A percentile compares a stretch with the other conserved stretches of the same genome.
phyloP scores from a whole-genome alignment of 2,113 vertebrate species.

The Acrocephalus kingi region DNA sequence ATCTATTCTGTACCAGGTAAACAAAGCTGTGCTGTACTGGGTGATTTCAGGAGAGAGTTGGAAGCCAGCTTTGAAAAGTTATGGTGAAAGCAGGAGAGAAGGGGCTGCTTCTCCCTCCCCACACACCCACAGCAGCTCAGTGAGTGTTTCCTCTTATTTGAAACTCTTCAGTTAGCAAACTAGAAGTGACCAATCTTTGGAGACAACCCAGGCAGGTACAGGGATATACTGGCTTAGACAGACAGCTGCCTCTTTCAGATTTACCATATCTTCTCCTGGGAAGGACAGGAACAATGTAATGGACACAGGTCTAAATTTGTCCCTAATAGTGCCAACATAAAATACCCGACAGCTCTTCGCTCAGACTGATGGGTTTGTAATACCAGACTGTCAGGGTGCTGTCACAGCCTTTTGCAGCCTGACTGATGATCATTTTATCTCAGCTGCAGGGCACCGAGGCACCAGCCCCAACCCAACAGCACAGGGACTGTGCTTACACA shows the following conservation, averaged over 20 bases:
- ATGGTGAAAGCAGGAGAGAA: not conserved
- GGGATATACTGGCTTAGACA: not conserved
- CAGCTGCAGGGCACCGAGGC: not conserved
- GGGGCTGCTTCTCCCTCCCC: not conserved
- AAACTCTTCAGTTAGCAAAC: not conserved
- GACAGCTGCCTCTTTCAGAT: not conserved
- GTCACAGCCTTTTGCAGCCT: not conserved
- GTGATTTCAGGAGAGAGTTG: constrained; percentile 46
- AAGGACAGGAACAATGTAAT: not conserved
- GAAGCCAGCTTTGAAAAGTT: constrained; percentile 23
- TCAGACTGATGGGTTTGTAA: not conserved
- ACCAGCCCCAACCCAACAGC: not conserved
- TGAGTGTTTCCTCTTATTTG: not conserved
- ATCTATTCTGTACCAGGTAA: constrained; percentile 45
- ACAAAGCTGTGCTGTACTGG: constrained; percentile 48
- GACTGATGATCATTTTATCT: not conserved
- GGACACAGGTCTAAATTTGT: not conserved
- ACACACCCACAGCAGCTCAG: not conserved
- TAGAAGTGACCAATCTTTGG: not conserved
- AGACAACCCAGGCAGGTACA: not conserved
- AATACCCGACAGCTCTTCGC: not conserved
- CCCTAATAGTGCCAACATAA: not conserved
- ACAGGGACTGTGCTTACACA: not conserved
- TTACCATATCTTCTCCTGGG: not conserved
- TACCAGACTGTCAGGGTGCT: not conserved